Percentiles rank a stretch among this genome's conserved stretches.
These are phyloP conservation scores for Myotis vivesi DNA, from an alignment of 2,797 vertebrate species.

Conservation along the genomic window DNA sequence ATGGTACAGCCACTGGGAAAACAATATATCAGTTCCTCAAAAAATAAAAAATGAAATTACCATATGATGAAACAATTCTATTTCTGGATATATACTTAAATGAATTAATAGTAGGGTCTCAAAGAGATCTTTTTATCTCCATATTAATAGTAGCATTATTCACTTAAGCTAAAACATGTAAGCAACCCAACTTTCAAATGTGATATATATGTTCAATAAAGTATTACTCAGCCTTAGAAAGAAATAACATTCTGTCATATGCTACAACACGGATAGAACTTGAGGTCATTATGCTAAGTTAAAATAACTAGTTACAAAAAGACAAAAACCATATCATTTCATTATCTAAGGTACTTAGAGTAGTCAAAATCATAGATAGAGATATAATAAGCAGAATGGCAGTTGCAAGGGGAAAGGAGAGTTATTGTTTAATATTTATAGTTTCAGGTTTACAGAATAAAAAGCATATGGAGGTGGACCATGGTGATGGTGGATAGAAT, in stretches of 20 bases:
- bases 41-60: not conserved
- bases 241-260: not conserved
- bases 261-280: not conserved
- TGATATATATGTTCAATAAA: not conserved
- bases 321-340: no score
- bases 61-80: not conserved
- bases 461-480: not conserved
- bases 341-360: no score
- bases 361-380: no score
- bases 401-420: not conserved
- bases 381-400: no score
- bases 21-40: not conserved
- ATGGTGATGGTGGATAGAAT: not conserved
- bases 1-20: not conserved
- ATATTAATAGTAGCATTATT: not conserved
- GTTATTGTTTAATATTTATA: not conserved
- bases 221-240: not conserved
- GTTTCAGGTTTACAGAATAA: not conserved
- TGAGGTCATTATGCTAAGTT: not conserved
- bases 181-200: not conserved
- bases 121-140: not conserved
- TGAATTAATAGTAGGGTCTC: not conserved
- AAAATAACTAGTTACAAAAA: no score
- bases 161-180: not conserved
- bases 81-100: not conserved